Percentiles rank a stretch among this genome's conserved stretches.
Evolutionary conservation across 2,113 vertebrate species (phyloP).

Genomic region (Labrus mixtus): DNA sequence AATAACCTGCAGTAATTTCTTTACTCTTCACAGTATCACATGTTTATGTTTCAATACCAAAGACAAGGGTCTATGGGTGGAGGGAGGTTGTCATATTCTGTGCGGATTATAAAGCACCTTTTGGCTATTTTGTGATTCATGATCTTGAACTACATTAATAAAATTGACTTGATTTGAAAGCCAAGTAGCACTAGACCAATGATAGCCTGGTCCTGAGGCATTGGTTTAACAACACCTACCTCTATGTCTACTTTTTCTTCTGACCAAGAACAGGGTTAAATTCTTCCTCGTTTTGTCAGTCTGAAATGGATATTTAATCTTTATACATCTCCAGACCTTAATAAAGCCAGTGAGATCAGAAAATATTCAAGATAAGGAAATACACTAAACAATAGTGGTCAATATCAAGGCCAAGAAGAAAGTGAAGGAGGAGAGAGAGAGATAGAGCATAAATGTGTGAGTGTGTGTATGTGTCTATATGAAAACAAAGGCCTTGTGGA

Average conservation of each 20-base stretch:
- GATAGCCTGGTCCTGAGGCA: not conserved
- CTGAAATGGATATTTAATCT: not conserved
- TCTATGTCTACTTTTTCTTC: not conserved
- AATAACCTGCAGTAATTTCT: too few species aligned
- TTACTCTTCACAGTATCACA: too few species aligned
- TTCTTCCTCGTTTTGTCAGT: not conserved
- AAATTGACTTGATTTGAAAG: not conserved
- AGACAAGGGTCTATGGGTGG: not conserved
- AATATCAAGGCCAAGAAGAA: not conserved
- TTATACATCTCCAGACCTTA: not conserved
- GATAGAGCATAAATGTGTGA: not conserved
- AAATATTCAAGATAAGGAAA: not conserved
- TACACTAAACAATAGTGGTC: not conserved
- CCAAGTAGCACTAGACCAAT: not conserved
- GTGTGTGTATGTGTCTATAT: not conserved
- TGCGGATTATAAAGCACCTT: too few species aligned
- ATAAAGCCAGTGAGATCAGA: not conserved
- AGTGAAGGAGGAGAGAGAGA: not conserved
- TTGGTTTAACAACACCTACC: not conserved
- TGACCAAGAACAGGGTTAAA: not conserved
- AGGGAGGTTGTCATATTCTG: not conserved
- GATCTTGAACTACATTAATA: not conserved
- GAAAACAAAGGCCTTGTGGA: slow-evolving; percentile 69
- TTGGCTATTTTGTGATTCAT: not conserved
- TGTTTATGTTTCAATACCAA: too few species aligned